These are phyloP conservation scores for Mionectes olivaceus DNA, from an alignment of 2,797 vertebrate species.

Conservation along the genomic window DNA sequence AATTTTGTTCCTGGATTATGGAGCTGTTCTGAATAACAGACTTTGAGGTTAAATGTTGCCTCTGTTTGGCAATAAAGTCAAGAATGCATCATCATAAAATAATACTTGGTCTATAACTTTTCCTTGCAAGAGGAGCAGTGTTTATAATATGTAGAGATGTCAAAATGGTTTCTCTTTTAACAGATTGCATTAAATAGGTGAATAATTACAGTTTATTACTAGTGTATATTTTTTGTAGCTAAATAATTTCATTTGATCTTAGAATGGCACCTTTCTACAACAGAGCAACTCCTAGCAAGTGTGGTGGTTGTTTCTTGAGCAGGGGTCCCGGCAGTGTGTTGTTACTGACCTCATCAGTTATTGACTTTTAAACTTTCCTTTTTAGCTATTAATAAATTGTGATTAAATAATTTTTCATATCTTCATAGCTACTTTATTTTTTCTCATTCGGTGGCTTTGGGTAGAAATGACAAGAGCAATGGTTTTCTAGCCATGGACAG, in stretches of 20 bases:
- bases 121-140: background rate
- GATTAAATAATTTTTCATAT: background rate
- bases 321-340: background rate
- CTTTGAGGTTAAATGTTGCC: background rate
- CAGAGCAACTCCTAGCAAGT: background rate
- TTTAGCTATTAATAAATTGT: background rate
- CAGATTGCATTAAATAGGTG: background rate
- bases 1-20: background rate
- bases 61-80: background rate
- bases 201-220: background rate
- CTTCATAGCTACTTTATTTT: background rate
- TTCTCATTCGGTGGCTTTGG: background rate
- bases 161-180: background rate
- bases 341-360: background rate
- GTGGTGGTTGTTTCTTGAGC: background rate
- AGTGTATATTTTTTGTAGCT: background rate
- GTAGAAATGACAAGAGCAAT: background rate
- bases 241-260: background rate
- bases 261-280: background rate
- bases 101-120: background rate
- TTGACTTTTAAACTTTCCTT: background rate
- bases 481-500: background rate
- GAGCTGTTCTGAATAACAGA: background rate
- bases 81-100: background rate
- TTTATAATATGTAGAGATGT: background rate